A percentile compares a stretch with the other conserved stretches of the same genome.
These are phyloP conservation scores for Poeciliopsis turneri DNA, from an alignment of 2,797 vertebrate genomes.

Conservation along the genomic window DNA sequence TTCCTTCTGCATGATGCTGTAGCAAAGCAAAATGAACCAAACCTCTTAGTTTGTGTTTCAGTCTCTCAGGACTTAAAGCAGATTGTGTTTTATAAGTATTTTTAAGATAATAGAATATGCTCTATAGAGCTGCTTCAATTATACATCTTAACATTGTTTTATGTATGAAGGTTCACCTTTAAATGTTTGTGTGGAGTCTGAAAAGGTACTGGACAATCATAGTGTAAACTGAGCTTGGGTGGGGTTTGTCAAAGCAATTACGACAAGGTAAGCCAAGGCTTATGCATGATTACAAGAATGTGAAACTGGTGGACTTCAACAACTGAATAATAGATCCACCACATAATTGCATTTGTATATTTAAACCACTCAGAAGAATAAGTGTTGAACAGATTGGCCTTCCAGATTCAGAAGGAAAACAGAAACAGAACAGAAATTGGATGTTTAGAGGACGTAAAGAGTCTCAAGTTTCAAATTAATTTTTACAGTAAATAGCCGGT, in stretches of 20 bases:
- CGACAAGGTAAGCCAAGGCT: constrained; percentile 57
- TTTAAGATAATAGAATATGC: not conserved
- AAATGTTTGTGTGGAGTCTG: constrained; percentile 24
- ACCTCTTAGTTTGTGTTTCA: not conserved
- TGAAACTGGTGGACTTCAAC: constrained; percentile 54
- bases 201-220: constrained; percentile 21
- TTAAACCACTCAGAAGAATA: constrained; percentile 69
- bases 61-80: too few relatives aligned
- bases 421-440: constrained; percentile 1
- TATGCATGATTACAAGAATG: constrained; percentile 76
- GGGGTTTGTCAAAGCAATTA: constrained; percentile 76
- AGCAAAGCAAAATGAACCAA: constrained; percentile 22
- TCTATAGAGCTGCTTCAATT: not conserved
- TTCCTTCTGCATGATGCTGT: constrained; percentile 35
- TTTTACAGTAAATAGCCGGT: not conserved
- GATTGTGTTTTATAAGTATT: not conserved
- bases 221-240: constrained; percentile 31
- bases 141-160: not conserved
- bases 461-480: not conserved
- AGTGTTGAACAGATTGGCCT: constrained; percentile 48
- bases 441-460: constrained; percentile 13
- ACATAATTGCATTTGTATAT: constrained; percentile 87
- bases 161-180: not conserved
- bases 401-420: constrained; percentile 29
- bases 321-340: constrained; percentile 79